Percentiles rank a stretch among this genome's conserved stretches.
These are phyloP conservation scores for Falco biarmicus DNA, from an alignment of 2,797 vertebrate genomes.

Conservation along the genomic window DNA sequence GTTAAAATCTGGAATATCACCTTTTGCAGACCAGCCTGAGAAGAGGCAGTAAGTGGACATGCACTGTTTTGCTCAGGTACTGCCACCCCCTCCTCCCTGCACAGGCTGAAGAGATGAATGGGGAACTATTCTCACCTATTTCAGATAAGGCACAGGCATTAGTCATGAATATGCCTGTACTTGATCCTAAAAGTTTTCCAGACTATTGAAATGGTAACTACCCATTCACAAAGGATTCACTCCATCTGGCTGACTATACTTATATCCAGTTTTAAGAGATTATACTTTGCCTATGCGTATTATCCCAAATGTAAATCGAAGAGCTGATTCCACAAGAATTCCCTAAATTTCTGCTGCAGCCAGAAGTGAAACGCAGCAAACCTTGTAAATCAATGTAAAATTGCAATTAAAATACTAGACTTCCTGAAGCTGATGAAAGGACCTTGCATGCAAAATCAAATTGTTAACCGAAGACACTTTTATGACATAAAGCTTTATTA, in stretches of 20 bases:
- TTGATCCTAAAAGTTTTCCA: background rate
- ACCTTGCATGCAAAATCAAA: background rate
- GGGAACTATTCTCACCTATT: background rate
- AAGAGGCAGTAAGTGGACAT: rapidly evolving
- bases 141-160: background rate
- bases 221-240: background rate
- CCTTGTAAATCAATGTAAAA: background rate
- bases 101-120: background rate
- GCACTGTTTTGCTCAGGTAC: background rate
- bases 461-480: background rate
- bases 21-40: background rate
- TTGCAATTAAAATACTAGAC: background rate
- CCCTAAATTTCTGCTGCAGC: background rate
- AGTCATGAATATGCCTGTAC: background rate
- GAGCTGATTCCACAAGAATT: background rate
- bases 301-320: background rate
- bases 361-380: background rate
- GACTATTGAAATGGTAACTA: background rate
- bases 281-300: background rate
- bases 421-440: constrained; percentile 4
- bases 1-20: background rate
- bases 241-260: background rate
- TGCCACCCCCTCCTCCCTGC: background rate
- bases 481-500: background rate
- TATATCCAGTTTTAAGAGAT: background rate